A percentile compares a stretch with the other conserved stretches of the same genome.
These are phyloP conservation scores for Polyodon spathula DNA, from an alignment of 2,113 vertebrate species.

Conservation along the genomic window DNA sequence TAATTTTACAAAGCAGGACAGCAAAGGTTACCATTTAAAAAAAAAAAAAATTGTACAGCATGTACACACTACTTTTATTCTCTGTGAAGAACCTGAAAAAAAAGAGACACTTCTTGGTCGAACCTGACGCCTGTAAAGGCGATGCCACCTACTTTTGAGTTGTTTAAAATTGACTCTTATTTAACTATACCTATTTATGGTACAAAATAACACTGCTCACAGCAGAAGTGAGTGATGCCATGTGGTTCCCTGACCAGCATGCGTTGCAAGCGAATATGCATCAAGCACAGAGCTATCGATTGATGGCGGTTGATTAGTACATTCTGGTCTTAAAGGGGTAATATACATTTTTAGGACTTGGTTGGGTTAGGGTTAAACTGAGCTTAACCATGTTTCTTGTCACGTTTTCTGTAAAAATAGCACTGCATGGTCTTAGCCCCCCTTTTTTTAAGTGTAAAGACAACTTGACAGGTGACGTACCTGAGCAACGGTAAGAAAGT, in stretches of 20 bases:
- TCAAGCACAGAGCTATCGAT: slow-evolving; percentile 22
- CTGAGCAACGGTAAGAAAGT: no score
- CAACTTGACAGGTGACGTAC: no score
- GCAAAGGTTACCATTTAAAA: not conserved
- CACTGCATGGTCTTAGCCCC: no score
- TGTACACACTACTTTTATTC: slow-evolving; percentile 58
- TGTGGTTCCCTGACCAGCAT: slow-evolving; percentile 30
- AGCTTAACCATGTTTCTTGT: no score
- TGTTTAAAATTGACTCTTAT: not conserved
- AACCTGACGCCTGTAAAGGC: no score
- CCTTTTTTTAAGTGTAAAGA: no score
- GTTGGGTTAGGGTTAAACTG: no score
- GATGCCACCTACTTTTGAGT: no score
- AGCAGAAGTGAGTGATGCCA: slow-evolving; percentile 23
- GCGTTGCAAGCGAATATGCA: not conserved
- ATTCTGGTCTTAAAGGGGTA: not conserved
- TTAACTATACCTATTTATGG: not conserved
- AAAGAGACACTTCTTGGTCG: no score
- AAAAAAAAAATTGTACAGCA: not conserved
- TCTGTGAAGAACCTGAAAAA: slow-evolving; percentile 82
- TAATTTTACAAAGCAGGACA: not conserved
- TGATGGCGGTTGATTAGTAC: not conserved
- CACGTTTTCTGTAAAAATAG: no score
- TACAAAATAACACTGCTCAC: not conserved
- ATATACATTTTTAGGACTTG: not conserved